These are phyloP conservation scores for Cephus spinipes DNA, from an alignment of 2,888 invertebrate species.

Conservation along the genomic window DNA sequence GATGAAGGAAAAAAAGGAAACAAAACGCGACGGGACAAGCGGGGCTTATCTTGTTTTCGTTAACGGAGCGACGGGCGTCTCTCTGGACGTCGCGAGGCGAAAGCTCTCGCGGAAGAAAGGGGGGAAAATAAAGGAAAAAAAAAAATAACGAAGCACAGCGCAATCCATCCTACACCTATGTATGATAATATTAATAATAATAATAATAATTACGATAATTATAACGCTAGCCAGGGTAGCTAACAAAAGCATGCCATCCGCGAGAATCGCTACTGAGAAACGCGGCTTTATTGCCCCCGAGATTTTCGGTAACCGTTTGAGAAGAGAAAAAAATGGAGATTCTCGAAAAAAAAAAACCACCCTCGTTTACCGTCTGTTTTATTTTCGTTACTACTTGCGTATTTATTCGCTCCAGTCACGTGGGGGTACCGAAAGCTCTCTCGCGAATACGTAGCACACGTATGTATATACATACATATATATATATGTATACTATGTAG, in stretches of 20 bases:
- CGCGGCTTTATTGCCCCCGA: not conserved
- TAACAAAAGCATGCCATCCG: not conserved
- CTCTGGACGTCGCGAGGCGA: not conserved
- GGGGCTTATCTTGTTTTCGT: not conserved
- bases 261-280: not conserved
- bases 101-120: not conserved
- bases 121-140: not conserved
- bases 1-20: not conserved
- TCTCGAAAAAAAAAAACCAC: not conserved
- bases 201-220: not conserved
- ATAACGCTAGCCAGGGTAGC: not conserved
- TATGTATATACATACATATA: not conserved
- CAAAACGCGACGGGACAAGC: not conserved
- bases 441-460: not conserved
- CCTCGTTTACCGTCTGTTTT: not conserved
- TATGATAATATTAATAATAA: not conserved
- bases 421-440: not conserved
- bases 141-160: not conserved
- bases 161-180: not conserved
- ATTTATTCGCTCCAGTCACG: not conserved
- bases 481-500: not conserved
- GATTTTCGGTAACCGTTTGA: not conserved
- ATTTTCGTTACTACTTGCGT: not conserved
- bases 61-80: not conserved
- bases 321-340: not conserved